Percentiles rank a stretch among this genome's conserved stretches.
phyloP scores from a whole-genome alignment of 1,140 invertebrate species.

The Conus betulinus region DNA sequence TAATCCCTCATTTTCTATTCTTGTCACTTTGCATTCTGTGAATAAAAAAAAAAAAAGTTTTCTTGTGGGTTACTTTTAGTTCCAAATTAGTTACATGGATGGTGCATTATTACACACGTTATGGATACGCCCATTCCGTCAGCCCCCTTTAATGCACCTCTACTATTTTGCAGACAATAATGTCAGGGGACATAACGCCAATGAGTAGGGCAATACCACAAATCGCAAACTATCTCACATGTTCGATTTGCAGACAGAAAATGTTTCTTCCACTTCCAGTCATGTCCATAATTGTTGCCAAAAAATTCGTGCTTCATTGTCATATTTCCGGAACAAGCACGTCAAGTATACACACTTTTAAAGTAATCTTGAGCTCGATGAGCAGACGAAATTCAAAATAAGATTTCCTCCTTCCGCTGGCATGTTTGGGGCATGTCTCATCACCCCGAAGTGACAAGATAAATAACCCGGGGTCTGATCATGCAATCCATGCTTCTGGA shows the following conservation, averaged over 20 bases:
- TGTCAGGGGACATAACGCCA: neutral
- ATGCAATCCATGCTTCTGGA: neutral
- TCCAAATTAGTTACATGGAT: too few relatives aligned
- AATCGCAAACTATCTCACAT: neutral
- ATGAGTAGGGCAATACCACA: neutral
- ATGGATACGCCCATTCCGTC: too few relatives aligned
- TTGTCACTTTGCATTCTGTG: too few relatives aligned
- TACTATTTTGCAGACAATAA: too few relatives aligned
- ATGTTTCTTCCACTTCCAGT: neutral
- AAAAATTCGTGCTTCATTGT: neutral
- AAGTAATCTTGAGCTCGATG: neutral
- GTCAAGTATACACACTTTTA: neutral
- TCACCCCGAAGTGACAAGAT: neutral
- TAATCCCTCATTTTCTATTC: too few relatives aligned
- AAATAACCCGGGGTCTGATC: neutral
- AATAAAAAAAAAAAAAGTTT: too few relatives aligned
- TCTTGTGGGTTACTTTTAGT: too few relatives aligned
- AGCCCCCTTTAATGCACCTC: too few relatives aligned
- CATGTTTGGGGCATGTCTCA: conserved; percentile 35
- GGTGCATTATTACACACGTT: too few relatives aligned
- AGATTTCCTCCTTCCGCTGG: conserved; percentile 17
- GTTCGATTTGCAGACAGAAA: neutral
- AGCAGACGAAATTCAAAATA: conserved; percentile 19
- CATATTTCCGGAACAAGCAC: neutral
- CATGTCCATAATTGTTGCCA: neutral